Percentiles rank a stretch among this genome's conserved stretches.
phyloP scores from a whole-genome alignment of 2,797 vertebrate species.

The Diceros bicornis region DNA sequence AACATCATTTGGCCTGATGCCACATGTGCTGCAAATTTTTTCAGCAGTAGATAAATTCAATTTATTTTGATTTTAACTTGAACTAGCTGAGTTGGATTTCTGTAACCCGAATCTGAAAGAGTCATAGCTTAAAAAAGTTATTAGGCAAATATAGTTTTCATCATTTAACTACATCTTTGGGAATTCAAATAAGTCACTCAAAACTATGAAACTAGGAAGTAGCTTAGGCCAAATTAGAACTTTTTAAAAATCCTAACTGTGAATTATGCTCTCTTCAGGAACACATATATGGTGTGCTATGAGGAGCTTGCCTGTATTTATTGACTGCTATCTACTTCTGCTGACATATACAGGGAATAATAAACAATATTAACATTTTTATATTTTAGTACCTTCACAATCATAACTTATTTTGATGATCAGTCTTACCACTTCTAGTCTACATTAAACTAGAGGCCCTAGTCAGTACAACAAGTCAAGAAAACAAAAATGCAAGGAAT shows the following conservation, averaged over 20 bases:
- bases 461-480: not conserved
- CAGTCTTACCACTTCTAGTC: not conserved
- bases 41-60: constrained; percentile 57
- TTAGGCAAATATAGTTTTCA: constrained; percentile 16
- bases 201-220: constrained; percentile 16
- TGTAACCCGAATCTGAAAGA: constrained; percentile 47
- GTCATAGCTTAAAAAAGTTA: not conserved
- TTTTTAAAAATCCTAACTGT: not conserved
- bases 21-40: not conserved
- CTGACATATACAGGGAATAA: not conserved
- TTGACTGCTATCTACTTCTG: not conserved
- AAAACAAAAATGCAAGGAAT: not conserved
- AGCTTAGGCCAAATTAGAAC: not conserved
- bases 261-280: not conserved
- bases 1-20: constrained; percentile 1
- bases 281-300: not conserved
- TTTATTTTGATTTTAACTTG: constrained; percentile 58
- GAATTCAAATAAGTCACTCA: constrained; percentile 15
- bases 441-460: not conserved
- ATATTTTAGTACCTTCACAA: not conserved
- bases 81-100: constrained; percentile 20
- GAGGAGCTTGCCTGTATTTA: not conserved
- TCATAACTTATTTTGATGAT: not conserved
- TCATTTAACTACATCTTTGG: constrained; percentile 17
- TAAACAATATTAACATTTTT: not conserved